Evolutionary conservation across 1,140 invertebrate genomes (phyloP), one percentile per base, ranked within the genome.

Genomic region (Temnothorax curvispinosus): DNA sequence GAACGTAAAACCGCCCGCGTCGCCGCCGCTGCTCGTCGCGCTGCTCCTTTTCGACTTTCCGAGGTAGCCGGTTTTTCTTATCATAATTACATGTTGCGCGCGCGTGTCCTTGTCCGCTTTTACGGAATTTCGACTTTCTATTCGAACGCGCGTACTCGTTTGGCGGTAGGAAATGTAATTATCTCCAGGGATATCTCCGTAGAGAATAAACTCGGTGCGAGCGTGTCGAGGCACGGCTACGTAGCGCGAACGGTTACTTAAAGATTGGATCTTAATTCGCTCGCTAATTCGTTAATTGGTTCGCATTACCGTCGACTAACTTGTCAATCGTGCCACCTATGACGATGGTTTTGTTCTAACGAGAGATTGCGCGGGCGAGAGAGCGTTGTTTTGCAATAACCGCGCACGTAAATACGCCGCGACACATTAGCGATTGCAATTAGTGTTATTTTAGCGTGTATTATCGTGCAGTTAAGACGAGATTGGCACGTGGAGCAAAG

Each of bases 201-300:
- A 4, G n/a, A 15, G 52, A 44, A 44, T 47, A 27, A 27, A 27
- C 27, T 27, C 27, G 27, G 15, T n/a, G 18, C 52, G 18, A n/a
- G 52, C 15, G 52, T 18, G 18, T 9, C 54, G 13, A 44, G n/a
- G 15, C n/a, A 47, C 32, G 18, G 27, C 27, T 27, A 27, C 27
- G 27, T 27, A 50, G 27, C n/a, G 15, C 13, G 50, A 74, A 7
- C 38, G 18, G 52, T 74, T 35, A n/a, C 27, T 82, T 74, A 58
- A 41, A 74, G 32, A 84, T 75, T 4, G 80, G 13, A 44, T 62
- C 56, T 74, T 47, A 58, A 84, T 41, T 75, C 44, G 21, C 18
- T 38, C 8, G 54, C 41, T 82, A 74, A 84, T 75, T 84, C 32
- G 54, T 60, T 75, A 75, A 84, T 84, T 84, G 54, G 8, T 3